These are phyloP conservation scores for Saguinus midas DNA, from an alignment of 2,113 vertebrate genomes.

Conservation along the genomic window DNA sequence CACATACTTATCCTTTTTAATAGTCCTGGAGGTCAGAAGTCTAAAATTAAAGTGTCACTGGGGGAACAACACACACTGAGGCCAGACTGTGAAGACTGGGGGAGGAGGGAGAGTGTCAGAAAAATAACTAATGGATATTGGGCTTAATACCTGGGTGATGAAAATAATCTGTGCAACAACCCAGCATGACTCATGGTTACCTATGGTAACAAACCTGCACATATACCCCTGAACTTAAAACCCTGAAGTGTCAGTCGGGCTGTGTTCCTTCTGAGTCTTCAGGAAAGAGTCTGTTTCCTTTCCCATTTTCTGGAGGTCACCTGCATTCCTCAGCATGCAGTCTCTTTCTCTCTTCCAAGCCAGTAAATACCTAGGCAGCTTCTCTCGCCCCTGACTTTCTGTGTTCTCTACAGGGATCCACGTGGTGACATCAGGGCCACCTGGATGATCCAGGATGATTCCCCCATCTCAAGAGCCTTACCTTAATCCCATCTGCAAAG, in stretches of 20 bases:
- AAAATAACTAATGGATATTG: too few species aligned
- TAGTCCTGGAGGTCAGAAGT: neutral
- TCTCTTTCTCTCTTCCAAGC: neutral
- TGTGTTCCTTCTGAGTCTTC: neutral
- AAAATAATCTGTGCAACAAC: too few species aligned
- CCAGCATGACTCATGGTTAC: too few species aligned
- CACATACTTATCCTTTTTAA: neutral
- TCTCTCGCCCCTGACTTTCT: neutral
- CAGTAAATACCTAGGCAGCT: neutral
- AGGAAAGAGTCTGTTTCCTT: neutral
- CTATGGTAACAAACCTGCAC: too few species aligned
- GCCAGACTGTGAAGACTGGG: too few species aligned
- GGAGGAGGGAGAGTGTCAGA: too few species aligned
- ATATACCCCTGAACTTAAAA: too few species aligned
- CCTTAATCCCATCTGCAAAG: rapidly evolving
- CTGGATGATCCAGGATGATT: too few species aligned
- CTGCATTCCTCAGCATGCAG: too few species aligned
- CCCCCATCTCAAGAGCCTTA: rapidly evolving
- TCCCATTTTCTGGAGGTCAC: rapidly evolving
- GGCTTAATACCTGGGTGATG: too few species aligned
- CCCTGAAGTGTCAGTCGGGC: too few species aligned
- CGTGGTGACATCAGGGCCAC: neutral
- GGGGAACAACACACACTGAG: too few species aligned
- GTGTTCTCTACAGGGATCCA: neutral
- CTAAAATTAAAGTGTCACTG: neutral